phyloP scores from a whole-genome alignment of 2,888 invertebrate genomes.

The Athalia rosae region DNA sequence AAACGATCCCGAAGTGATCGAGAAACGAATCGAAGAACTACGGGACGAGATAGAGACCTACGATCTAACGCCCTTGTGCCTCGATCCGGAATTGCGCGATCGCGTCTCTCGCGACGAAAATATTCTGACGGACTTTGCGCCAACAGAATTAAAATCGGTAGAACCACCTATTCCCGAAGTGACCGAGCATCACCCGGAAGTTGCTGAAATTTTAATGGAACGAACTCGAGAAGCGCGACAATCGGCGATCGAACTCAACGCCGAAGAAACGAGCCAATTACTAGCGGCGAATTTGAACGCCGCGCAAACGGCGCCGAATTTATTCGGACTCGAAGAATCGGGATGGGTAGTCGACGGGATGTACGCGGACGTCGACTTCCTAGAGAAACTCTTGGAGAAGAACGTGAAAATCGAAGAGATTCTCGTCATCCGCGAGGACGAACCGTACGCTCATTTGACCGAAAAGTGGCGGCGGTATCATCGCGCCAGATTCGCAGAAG shows the following conservation, averaged over 20 bases:
- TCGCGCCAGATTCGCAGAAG: neutral
- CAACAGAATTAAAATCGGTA: slow-evolving; percentile 65
- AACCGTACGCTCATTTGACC: slow-evolving; percentile 71
- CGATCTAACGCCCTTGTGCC: slow-evolving; percentile 66
- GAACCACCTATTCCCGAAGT: slow-evolving; percentile 52
- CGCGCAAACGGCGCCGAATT: slow-evolving; percentile 68
- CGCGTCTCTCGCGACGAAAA: slow-evolving; percentile 59
- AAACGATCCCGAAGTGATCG: slow-evolving; percentile 48
- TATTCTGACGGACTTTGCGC: slow-evolving; percentile 70
- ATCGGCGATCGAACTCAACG: slow-evolving; percentile 72
- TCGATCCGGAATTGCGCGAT: slow-evolving; percentile 69
- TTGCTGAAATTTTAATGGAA: slow-evolving; percentile 70
- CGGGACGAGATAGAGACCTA: slow-evolving; percentile 52
- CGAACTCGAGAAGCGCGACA: slow-evolving; percentile 75
- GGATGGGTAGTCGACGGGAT: slow-evolving; percentile 80
- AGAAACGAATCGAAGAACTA: slow-evolving; percentile 62
- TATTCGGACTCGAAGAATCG: slow-evolving; percentile 63
- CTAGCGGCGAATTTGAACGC: slow-evolving; percentile 68
- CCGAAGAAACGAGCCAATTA: slow-evolving; percentile 74
- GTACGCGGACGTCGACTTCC: slow-evolving; percentile 74
- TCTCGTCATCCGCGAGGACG: slow-evolving; percentile 76
- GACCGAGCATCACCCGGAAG: slow-evolving; percentile 57
- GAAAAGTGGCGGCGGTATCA: slow-evolving; percentile 55
- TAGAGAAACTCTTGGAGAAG: slow-evolving; percentile 73
- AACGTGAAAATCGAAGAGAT: slow-evolving; percentile 77